These are phyloP conservation scores for Aplochiton taeniatus DNA, from an alignment of 2,797 vertebrate genomes.

Conservation along the genomic window DNA sequence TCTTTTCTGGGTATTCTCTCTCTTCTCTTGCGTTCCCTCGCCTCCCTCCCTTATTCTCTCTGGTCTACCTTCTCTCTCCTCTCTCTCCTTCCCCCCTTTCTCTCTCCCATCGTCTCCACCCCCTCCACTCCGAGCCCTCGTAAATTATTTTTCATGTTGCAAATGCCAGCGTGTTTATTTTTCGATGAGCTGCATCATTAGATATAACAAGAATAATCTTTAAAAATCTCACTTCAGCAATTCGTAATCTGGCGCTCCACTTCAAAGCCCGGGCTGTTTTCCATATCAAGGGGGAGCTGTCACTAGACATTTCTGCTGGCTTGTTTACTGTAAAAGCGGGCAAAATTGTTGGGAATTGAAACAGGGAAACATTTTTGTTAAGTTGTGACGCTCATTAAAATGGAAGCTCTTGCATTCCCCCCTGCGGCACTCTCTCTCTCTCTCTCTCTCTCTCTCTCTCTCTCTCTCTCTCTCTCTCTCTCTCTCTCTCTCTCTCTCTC, in stretches of 20 bases:
- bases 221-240: slow-evolving; percentile 58
- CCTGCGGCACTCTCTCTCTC: neutral
- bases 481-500: neutral
- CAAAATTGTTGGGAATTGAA: slow-evolving; percentile 58
- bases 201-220: slow-evolving; percentile 63
- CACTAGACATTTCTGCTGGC: slow-evolving; percentile 53
- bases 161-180: slow-evolving; percentile 61
- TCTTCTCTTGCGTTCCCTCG: too few species aligned
- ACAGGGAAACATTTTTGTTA: slow-evolving; percentile 59
- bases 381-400: slow-evolving; percentile 61
- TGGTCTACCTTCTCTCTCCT: slow-evolving; percentile 7
- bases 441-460: neutral
- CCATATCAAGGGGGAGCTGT: slow-evolving; percentile 64
- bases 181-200: slow-evolving; percentile 63
- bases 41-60: slow-evolving; percentile 2
- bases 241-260: slow-evolving; percentile 55
- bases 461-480: neutral
- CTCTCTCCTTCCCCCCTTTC: slow-evolving; percentile 2
- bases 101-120: neutral
- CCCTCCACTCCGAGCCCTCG: slow-evolving; percentile 13
- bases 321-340: slow-evolving; percentile 58
- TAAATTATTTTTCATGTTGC: slow-evolving; percentile 53
- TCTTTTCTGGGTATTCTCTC: too few species aligned
- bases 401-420: slow-evolving; percentile 18
- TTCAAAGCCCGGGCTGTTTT: slow-evolving; percentile 63